Evolutionary conservation across 2,888 invertebrate species (phyloP).

Genomic region (Graphium colonna): DNA sequence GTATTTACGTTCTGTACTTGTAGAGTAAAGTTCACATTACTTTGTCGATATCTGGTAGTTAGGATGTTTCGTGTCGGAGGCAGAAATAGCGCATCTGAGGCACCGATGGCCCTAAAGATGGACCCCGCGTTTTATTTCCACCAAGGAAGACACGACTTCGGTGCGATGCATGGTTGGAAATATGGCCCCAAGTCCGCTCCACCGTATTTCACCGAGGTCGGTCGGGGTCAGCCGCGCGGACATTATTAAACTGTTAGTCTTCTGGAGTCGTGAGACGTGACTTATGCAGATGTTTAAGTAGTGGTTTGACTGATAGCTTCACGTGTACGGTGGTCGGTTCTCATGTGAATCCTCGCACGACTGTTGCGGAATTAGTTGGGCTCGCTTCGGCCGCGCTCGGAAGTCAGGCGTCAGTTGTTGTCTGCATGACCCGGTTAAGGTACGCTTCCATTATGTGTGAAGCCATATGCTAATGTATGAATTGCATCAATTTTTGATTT

Average conservation of each 20-base stretch:
- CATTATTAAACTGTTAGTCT: constrained; percentile 78
- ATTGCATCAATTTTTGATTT: too few species aligned
- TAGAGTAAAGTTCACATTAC: constrained; percentile 14
- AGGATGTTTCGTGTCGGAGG: constrained; percentile 34
- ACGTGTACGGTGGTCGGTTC: constrained; percentile 70
- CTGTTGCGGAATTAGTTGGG: constrained; percentile 63
- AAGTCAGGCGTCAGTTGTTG: constrained; percentile 4
- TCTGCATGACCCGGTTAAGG: neutral
- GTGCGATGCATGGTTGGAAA: constrained; percentile 76
- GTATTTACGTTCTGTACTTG: too few species aligned
- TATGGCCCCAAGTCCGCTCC: constrained; percentile 73
- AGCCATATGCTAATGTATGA: too few species aligned
- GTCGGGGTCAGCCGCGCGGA: constrained; percentile 67
- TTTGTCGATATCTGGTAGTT: constrained; percentile 22
- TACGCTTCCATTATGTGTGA: too few species aligned
- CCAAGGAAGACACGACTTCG: constrained; percentile 76
- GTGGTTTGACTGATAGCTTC: constrained; percentile 75
- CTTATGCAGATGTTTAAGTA: constrained; percentile 77
- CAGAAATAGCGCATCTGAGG: constrained; percentile 73
- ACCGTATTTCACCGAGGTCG: constrained; percentile 76
- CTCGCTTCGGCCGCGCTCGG: constrained; percentile 37
- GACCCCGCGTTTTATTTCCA: constrained; percentile 79
- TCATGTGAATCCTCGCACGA: constrained; percentile 73
- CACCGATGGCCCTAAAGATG: constrained; percentile 78
- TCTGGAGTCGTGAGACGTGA: constrained; percentile 73